Evolutionary conservation across 2,113 vertebrate genomes (phyloP).

Genomic region (Ctenomys sociabilis): DNA sequence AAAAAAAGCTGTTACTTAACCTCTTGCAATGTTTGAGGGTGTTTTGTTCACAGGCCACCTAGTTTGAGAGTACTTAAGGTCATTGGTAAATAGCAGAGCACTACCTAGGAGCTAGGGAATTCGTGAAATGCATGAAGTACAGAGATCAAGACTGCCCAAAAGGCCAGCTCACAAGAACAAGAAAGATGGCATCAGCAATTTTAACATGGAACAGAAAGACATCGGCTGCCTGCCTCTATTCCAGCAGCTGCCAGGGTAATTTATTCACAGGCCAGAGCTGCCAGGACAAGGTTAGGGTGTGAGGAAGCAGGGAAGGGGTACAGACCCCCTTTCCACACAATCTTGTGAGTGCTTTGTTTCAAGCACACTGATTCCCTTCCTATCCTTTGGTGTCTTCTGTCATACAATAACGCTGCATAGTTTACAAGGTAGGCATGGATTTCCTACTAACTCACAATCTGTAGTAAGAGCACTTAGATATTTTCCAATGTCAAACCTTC

Average conservation of each 20-base stretch:
- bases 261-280: not conserved
- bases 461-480: not conserved
- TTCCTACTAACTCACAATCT: not conserved
- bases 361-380: not conserved
- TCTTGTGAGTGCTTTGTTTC: not conserved
- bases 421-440: not conserved
- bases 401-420: not conserved
- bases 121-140: not conserved
- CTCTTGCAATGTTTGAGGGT: not conserved
- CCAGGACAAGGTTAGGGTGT: not conserved
- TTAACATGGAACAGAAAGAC: not conserved
- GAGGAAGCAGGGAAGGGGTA: not conserved
- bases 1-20: slow-evolving; percentile 7
- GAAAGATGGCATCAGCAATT: not conserved
- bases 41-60: not conserved
- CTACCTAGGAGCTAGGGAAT: not conserved
- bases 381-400: not conserved
- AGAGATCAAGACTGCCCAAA: slow-evolving; percentile 13
- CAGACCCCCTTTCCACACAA: not conserved
- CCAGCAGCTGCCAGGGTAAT: not conserved
- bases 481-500: not conserved
- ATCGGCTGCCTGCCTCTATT: not conserved
- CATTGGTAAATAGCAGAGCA: not conserved
- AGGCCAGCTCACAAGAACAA: not conserved
- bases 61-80: not conserved